Evolutionary conservation across 2,888 invertebrate species (phyloP), one percentile per base, ranked within the genome.

Genomic region (Caenorhabditis uteleia): DNA sequence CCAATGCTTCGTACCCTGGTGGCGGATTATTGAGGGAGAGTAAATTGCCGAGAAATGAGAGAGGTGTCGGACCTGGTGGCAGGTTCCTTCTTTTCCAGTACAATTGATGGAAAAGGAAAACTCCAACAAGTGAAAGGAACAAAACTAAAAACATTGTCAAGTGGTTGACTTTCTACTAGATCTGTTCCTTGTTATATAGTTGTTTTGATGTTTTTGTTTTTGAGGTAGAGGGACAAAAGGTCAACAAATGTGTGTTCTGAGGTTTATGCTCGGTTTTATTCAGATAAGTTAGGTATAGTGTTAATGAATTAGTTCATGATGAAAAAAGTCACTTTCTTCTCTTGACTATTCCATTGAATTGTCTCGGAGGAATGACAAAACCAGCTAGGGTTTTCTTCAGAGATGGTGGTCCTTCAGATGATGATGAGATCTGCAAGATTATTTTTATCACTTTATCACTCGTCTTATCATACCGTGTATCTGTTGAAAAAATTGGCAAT

Each of bases 401-500:
- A 20, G 36, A 36, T 36, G 36, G 36, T 20, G 20, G 16, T n/a
- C 20, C 36, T 8, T 36, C 3, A 36, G 18, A 20, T n/a, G 16
- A 49, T 18, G 57, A 49, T n/a, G n/a, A n/a, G 7, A 36, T n/a
- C n/a, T n/a, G n/a, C n/a, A n/a, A n/a, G n/a, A n/a, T n/a, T n/a
- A n/a, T n/a, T n/a, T n/a, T n/a, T n/a, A n/a, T n/a, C n/a, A n/a
- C n/a, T n/a, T n/a, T n/a, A n/a, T n/a, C n/a, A n/a, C n/a, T n/a
- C n/a, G n/a, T n/a, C n/a, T n/a, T n/a, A n/a, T 7, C 16, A 16
- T 29, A 58, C 54, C 60, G 44, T 21, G 34, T 62, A 71, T 39
- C 49, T 40, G 48, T 59, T 61, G 48, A 71, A 62, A 33, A 71
- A 56, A 43, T 69, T 71, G 7, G 66, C 44, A 23, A 61, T 50